Evolutionary conservation across 1,140 invertebrate genomes (phyloP).

Genomic region (Phthorimaea operculella): DNA sequence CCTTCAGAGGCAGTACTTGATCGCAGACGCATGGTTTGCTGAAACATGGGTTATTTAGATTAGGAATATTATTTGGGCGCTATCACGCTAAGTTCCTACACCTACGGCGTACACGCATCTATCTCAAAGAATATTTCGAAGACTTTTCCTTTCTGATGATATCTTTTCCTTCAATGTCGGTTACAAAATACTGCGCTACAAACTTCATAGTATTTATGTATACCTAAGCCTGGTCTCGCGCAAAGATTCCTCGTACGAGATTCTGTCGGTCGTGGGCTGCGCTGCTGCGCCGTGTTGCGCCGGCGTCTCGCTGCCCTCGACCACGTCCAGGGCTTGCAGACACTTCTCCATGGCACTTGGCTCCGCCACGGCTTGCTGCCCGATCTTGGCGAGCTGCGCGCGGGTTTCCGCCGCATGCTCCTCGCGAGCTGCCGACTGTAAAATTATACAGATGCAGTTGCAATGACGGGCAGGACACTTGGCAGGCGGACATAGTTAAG

Average conservation of each 20-base stretch:
- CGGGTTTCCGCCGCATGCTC: conserved; percentile 37
- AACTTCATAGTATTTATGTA: too few relatives aligned
- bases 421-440: conserved; percentile 43
- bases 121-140: too few relatives aligned
- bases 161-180: too few relatives aligned
- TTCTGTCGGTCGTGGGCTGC: conserved; percentile 38
- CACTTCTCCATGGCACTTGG: conserved; percentile 63
- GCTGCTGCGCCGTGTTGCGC: conserved; percentile 34
- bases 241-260: conserved; percentile 47
- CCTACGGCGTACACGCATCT: too few relatives aligned
- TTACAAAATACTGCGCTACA: too few relatives aligned
- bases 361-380: conserved; percentile 48
- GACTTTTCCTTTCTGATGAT: too few relatives aligned
- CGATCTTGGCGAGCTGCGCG: conserved; percentile 46
- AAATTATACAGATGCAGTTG: neutral
- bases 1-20: conserved; percentile 43
- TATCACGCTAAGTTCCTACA: too few relatives aligned
- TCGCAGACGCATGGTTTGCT: conserved; percentile 47
- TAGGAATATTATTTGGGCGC: too few relatives aligned
- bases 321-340: conserved; percentile 50
- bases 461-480: too few relatives aligned
- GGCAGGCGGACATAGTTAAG: too few relatives aligned
- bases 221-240: conserved; percentile 32
- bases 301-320: conserved; percentile 45
- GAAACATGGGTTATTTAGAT: neutral